Percentiles rank a stretch among this genome's conserved stretches.
Evolutionary conservation across 2,888 invertebrate genomes (phyloP).

Genomic region (Drosophila diplacantha): DNA sequence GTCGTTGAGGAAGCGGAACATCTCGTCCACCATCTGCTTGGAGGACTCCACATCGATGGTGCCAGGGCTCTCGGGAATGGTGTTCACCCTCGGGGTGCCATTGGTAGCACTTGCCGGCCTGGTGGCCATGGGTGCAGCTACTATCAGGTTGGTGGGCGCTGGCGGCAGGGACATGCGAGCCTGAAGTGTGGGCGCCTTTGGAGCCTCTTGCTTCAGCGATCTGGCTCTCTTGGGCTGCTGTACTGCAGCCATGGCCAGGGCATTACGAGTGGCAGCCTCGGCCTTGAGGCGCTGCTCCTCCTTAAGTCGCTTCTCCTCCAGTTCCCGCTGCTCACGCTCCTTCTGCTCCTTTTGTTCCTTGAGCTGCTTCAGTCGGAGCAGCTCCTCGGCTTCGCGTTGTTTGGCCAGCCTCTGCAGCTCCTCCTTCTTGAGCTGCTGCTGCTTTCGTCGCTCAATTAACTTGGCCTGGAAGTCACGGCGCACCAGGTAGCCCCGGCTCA

Average conservation of each 20-base stretch:
- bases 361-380: conserved; percentile 13
- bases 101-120: conserved; percentile 37
- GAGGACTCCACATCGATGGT: conserved; percentile 79
- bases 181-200: conserved; percentile 52
- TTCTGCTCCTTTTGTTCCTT: conserved; percentile 17
- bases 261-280: conserved; percentile 82
- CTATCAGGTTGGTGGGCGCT: conserved; percentile 39
- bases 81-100: conserved; percentile 21
- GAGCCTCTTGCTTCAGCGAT: conserved; percentile 77
- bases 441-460: conserved; percentile 71
- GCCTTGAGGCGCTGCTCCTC: conserved; percentile 83
- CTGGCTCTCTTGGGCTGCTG: conserved; percentile 84
- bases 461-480: conserved; percentile 72
- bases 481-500: conserved; percentile 86
- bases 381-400: conserved; percentile 77
- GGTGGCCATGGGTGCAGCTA: conserved; percentile 11
- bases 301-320: conserved; percentile 47
- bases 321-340: conserved; percentile 15
- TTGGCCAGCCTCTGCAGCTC: conserved; percentile 74
- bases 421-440: conserved; percentile 40
- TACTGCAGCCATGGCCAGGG: conserved; percentile 83
- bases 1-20: conserved; percentile 82
- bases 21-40: conserved; percentile 82
- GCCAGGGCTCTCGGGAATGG: conserved; percentile 59
- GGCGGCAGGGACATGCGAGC: conserved; percentile 54